Evolutionary conservation across 1,140 invertebrate species (phyloP), one percentile per base, ranked within the genome.

Genomic region (Coptotermes formosanus): DNA sequence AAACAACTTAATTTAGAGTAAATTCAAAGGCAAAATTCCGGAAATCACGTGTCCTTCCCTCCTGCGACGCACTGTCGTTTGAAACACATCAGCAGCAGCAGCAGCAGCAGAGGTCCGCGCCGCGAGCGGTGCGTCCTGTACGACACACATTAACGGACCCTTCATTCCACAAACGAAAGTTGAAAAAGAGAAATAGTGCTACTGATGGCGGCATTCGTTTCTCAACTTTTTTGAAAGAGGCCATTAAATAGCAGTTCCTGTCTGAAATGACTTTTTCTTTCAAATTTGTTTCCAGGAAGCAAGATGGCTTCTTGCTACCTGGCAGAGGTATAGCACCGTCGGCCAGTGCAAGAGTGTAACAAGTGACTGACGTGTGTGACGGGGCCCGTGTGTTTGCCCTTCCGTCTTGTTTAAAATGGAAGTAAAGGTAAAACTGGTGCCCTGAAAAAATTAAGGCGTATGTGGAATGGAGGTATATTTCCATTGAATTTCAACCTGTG

Each of bases 201-300:
- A 75, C 30, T 30, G n/a, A 30, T 30, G 64, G 64, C 64, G 64
- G 64, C 64, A 75, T 30, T 75, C 64, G 64, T 75, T 75, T 75
- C 64, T 75, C 16, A 75, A 7, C n/a, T 30, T 75, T 75, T 75
- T 75, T 75, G n/a, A 30, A 75, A 75, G 19, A 75, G 64, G n/a
- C 64, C 30, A 30, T 75, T 75, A 75, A 14, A 25, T 75, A 75
- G n/a, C 64, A n/a, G 64, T 75, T 75, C 64, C 25, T 75, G 25
- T 75, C 25, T 75, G 64, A 75, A 75, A 75, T 75, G 25, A 30
- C 64, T 75, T 75, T 75, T 75, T 75, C 64, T 75, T 75, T 75
- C 64, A 75, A 75, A 75, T 75, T 75, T 75, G n/a, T 30, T 75
- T 75, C 64, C 25, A 75, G 25, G 64, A 75, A 75, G 64, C 64